phyloP scores from a whole-genome alignment of 2,113 vertebrate species.

The Bubalus kerabau region DNA sequence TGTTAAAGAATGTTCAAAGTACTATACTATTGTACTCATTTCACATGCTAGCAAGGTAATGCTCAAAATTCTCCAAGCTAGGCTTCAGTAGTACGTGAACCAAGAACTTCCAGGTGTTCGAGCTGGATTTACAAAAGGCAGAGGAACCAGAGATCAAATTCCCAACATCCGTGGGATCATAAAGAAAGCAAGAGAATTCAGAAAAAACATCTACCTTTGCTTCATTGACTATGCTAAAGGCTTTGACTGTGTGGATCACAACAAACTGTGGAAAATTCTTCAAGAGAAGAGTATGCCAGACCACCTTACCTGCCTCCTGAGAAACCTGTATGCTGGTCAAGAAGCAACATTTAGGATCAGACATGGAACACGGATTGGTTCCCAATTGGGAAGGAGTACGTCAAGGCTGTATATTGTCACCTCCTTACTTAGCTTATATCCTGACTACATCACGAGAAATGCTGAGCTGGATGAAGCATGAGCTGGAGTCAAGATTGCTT shows the following conservation, averaged over 20 bases:
- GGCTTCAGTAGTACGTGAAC: background rate
- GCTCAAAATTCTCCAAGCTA: background rate
- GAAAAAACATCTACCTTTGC: background rate
- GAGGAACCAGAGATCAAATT: background rate
- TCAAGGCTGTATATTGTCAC: background rate
- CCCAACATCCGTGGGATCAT: background rate
- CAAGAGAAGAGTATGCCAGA: background rate
- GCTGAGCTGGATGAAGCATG: background rate
- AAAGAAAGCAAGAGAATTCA: background rate
- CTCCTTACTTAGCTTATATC: background rate
- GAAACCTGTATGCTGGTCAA: background rate
- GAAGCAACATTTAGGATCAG: background rate
- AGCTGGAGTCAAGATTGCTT: background rate
- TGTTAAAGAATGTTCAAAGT: background rate
- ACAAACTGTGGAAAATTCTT: background rate
- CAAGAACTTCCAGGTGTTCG: background rate
- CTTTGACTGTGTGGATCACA: background rate
- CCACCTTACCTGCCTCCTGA: background rate
- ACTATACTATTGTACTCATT: background rate
- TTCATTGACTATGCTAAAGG: background rate
- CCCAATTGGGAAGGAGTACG: background rate
- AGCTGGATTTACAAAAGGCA: background rate
- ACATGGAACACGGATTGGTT: background rate
- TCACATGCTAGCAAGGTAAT: background rate
- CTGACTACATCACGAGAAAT: background rate